Conservation (phyloP, 2,888 invertebrate genomes). For the Actias luna region DNA sequence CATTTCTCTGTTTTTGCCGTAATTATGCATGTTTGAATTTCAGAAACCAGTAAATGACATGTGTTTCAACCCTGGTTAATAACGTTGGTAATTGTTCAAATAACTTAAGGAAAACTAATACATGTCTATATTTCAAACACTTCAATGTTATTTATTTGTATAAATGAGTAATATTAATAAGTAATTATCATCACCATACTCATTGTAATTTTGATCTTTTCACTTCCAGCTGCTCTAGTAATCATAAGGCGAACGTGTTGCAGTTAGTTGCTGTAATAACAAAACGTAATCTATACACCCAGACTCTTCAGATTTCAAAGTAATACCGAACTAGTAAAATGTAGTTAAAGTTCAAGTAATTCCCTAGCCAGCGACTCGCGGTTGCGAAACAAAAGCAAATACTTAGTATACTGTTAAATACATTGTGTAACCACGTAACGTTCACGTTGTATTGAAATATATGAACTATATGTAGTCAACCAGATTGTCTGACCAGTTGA, state of each 20-base stretch:
- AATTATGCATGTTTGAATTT: too few relatives aligned
- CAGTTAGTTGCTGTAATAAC: background rate
- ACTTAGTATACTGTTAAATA: conserved; percentile 3
- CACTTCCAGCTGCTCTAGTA: background rate
- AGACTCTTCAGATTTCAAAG: background rate
- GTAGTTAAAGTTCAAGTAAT: conserved; percentile 22
- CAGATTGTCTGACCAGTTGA: too few relatives aligned
- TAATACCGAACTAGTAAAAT: conserved; percentile 4
- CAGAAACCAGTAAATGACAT: too few relatives aligned
- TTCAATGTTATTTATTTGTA: background rate
- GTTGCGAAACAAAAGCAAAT: conserved; percentile 7
- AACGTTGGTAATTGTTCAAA: too few relatives aligned
- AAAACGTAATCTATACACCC: background rate
- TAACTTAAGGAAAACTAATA: too few relatives aligned
- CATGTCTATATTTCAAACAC: too few relatives aligned
- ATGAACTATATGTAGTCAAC: background rate
- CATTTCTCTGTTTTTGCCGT: too few relatives aligned
- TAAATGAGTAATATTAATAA: background rate
- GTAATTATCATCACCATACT: background rate
- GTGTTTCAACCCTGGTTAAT: too few relatives aligned
- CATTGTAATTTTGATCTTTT: background rate
- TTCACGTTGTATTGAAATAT: background rate
- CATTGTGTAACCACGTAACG: background rate
- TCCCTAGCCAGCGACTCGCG: conserved; percentile 18
- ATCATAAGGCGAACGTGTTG: background rate